Percentiles rank a stretch among this genome's conserved stretches.
These are phyloP conservation scores for Batillaria attramentaria DNA, from an alignment of 1,140 invertebrate species.

Conservation along the genomic window DNA sequence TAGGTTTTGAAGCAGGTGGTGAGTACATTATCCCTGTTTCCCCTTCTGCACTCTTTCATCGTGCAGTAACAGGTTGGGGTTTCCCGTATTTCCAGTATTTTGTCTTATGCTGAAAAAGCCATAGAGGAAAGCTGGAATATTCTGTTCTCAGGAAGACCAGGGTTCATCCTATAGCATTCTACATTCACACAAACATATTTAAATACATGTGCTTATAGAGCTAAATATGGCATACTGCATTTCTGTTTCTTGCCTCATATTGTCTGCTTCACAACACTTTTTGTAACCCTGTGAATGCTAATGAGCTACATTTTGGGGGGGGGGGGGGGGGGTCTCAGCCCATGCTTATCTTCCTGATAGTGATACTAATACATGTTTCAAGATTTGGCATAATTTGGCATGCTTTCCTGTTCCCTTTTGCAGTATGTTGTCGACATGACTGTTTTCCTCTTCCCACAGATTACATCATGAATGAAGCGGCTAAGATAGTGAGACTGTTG, in stretches of 20 bases:
- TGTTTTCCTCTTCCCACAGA: slow-evolving; percentile 71
- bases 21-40: slow-evolving; percentile 24
- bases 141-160: no score
- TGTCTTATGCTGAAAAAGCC: not conserved
- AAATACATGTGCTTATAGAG: not conserved
- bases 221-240: no score
- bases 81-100: not conserved
- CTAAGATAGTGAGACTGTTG: slow-evolving; percentile 85
- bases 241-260: no score
- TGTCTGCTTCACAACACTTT: no score
- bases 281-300: no score
- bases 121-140: not conserved
- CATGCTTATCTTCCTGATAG: not conserved
- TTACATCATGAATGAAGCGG: slow-evolving; percentile 82
- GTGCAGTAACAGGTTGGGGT: not conserved
- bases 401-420: not conserved
- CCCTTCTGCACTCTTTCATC: not conserved
- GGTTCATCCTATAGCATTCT: not conserved
- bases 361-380: not conserved
- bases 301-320: no score
- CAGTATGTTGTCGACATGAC: not conserved
- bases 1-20: slow-evolving; percentile 80
- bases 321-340: not conserved
- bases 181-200: not conserved
- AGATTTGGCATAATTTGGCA: not conserved